Evolutionary conservation across 2,797 vertebrate species (phyloP), one percentile per base, ranked within the genome.

Genomic region (Molossus alvarezi): DNA sequence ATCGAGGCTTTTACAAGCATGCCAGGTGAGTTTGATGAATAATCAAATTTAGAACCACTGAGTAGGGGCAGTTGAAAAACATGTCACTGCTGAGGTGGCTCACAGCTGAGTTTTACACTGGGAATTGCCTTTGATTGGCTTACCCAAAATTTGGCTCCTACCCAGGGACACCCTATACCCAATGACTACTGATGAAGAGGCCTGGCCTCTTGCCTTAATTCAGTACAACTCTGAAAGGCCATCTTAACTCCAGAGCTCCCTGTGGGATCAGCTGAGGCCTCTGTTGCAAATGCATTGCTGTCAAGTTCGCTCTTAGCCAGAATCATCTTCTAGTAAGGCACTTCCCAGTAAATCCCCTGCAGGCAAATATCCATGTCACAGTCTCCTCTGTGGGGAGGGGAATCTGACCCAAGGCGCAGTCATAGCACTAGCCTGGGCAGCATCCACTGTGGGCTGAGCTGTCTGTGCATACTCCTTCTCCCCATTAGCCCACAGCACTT

Each of bases 401-500:
- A 62, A 13, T 76, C n/a, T 77, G n/a, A 69, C 51, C 9, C 8
- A 51, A 94, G 75, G 33, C 20, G 29, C 2, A 55, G 7, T 41
- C 67, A 18, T 1, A 41, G 23, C 7, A 4, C 3, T 88, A 29
- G 51, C 48, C 27, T 17, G 9, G 80, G 21, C 4, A 4, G 25
- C 9, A 1, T 9, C 23, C 20, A 3, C 23, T 10, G 9, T 72
- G 41, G 9, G 33, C 45, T 29, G 75, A 55, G 69, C 7, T 14
- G 6, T n/a, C 33, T 17, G 13, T 1, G 4, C 13, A 8, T 0
- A 10, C 9, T 45, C 60, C 73, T 53, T 29, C 7, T 27, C 53
- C 8, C 64, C 25, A 4, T 57, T 18, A 53, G 20, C 55, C 60
- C 20, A 55, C 10, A 37, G 62, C 23, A 20, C 58, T 67, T 37